Evolutionary conservation across 2,888 invertebrate genomes (phyloP), one percentile per base, ranked within the genome.

Genomic region (Hofmannophila pseudospretella): DNA sequence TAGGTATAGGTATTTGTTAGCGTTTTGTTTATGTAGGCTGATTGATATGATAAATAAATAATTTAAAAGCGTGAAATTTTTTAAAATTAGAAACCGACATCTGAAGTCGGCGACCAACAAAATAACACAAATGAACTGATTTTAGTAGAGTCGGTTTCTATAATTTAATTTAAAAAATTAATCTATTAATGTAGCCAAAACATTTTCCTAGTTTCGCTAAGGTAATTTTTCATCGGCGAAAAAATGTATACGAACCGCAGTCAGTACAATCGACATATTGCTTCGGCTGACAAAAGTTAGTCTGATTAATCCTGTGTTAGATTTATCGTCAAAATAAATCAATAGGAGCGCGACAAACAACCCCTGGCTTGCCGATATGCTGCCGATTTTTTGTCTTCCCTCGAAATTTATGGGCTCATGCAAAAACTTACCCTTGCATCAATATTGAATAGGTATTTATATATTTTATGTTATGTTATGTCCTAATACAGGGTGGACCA

Each of bases 281-380:
- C 64, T 54, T 37, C 44, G 53, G 58, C 55, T 63, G 64, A 67
- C 69, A 67, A 77, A 78, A 77, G 70, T 73, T 62, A 67, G 63
- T 61, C 67, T 77, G 78, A 81, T 82, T 81, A 82, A 84, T 79
- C 76, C 74, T 48, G 66, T 65, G 67, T 67, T 64, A 68, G 75
- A 82, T 82, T 81, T 82, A 84, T 81, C 64, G 65, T 51, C 55
- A 51, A 64, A 66, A 81, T 84, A 82, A 85, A 84, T 85, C 82
- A 82, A 74, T 73, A 63, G 44, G 59, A 56, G 57, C 46, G 59
- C 58, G 70, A 71, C 68, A 78, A 76, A 75, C 71, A 77, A 63
- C 58, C 59, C 54, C 41, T 39, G 46, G 47, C 41, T 23, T n/a
- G 23, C n/a, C n/a, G n/a, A 45, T n/a, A 44, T 29, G 44, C 55